These are phyloP conservation scores for Ooceraea biroi DNA, from an alignment of 1,140 invertebrate species.

Conservation along the genomic window DNA sequence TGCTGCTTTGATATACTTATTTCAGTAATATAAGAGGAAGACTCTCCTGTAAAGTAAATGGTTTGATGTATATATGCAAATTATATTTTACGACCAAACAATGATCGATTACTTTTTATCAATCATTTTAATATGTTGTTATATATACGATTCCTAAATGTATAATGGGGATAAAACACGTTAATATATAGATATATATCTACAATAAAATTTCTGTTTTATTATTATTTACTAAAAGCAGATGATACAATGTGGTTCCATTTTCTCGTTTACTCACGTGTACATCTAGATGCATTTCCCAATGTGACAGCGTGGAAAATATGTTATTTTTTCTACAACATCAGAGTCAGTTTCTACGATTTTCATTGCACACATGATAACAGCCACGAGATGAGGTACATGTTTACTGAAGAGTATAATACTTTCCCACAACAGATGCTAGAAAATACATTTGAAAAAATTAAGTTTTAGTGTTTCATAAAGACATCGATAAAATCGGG, in stretches of 20 bases:
- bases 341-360: constrained; percentile 20
- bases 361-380: constrained; percentile 40
- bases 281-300: background rate
- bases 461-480: background rate
- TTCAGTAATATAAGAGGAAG: background rate
- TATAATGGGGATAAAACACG: background rate
- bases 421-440: background rate
- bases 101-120: background rate
- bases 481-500: background rate
- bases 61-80: background rate
- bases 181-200: background rate
- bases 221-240: background rate
- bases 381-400: constrained; percentile 35
- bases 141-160: background rate
- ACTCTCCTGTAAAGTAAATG: background rate
- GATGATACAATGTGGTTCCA: background rate
- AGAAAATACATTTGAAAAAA: constrained; percentile 26
- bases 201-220: background rate
- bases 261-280: background rate
- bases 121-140: background rate
- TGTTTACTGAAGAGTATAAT: constrained; percentile 32
- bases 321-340: constrained; percentile 49
- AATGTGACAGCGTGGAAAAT: background rate
- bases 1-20: background rate
- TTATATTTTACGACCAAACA: no score